These are phyloP conservation scores for Megalopta genalis DNA, from an alignment of 1,140 invertebrate species.

Conservation along the genomic window DNA sequence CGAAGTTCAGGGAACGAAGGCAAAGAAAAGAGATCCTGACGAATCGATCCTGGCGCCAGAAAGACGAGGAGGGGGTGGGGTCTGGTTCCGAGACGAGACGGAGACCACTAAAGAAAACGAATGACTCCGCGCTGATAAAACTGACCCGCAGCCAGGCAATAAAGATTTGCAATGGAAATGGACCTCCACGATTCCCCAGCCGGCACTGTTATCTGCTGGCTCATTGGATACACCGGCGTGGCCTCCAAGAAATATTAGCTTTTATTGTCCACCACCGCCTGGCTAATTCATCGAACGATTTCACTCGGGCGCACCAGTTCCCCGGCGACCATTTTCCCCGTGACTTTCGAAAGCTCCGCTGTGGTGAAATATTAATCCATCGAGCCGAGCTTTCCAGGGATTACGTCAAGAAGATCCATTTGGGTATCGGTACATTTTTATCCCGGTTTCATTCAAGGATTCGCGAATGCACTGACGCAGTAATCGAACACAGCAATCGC, in stretches of 20 bases:
- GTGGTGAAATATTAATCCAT: too few relatives aligned
- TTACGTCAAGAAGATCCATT: too few relatives aligned
- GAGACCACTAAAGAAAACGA: constrained; percentile 49
- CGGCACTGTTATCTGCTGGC: constrained; percentile 39
- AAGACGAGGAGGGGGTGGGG: constrained; percentile 8
- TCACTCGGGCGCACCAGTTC: too few relatives aligned
- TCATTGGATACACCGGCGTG: constrained; percentile 39
- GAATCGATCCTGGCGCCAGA: constrained; percentile 46
- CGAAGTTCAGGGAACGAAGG: not conserved
- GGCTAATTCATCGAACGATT: too few relatives aligned
- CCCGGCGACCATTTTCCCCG: too few relatives aligned
- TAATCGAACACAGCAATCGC: too few relatives aligned
- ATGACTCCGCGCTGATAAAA: constrained; percentile 57
- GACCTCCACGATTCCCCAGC: constrained; percentile 18
- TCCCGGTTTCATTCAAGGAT: too few relatives aligned
- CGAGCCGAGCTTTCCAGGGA: too few relatives aligned
- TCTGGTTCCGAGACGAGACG: not conserved
- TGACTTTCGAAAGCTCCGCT: too few relatives aligned
- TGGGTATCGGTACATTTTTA: too few relatives aligned
- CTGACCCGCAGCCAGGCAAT: constrained; percentile 51
- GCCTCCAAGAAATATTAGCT: constrained; percentile 36
- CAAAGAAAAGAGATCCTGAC: not conserved
- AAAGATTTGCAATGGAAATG: constrained; percentile 63
- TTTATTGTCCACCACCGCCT: not conserved
- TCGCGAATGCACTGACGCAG: too few relatives aligned